Conservation (phyloP, 1,140 invertebrate genomes). For the Phocides pigmalion region DNA sequence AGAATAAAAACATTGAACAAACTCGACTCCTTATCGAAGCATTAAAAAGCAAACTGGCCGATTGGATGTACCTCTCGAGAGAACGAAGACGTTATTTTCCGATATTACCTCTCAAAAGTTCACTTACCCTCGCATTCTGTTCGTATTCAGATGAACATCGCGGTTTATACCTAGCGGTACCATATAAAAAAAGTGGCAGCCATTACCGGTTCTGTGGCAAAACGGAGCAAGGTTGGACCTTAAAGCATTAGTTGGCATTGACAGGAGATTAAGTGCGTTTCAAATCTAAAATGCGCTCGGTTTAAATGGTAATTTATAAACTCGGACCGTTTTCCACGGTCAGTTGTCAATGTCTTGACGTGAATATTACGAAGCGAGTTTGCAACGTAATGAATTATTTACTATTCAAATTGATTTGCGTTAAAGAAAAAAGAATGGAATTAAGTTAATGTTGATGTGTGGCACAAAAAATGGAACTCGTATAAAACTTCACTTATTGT, state of each 20-base stretch:
- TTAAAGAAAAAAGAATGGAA: neutral
- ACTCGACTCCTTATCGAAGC: conserved; percentile 30
- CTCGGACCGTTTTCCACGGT: conserved; percentile 10
- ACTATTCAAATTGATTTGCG: neutral
- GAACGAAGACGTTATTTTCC: conserved; percentile 40
- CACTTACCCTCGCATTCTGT: conserved; percentile 52
- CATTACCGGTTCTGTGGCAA: conserved; percentile 49
- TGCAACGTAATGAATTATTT: neutral
- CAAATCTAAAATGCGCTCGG: conserved; percentile 37
- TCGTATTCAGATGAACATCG: conserved; percentile 53
- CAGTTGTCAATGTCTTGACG: conserved; percentile 20
- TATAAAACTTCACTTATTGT: neutral
- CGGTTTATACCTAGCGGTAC: conserved; percentile 59
- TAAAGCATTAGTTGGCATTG: conserved; percentile 56
- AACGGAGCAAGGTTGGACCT: conserved; percentile 58
- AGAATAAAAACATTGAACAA: conserved; percentile 34
- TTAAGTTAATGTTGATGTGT: neutral
- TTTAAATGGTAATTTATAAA: conserved; percentile 38
- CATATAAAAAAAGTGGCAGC: conserved; percentile 56
- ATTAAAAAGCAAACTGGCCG: conserved; percentile 33
- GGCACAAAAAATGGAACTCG: neutral
- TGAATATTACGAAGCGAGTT: neutral
- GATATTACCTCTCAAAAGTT: conserved; percentile 45
- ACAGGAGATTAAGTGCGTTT: conserved; percentile 49
- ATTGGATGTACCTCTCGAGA: conserved; percentile 7